phyloP scores from a whole-genome alignment of 2,113 vertebrate genomes.

The Aspiorhynchus laticeps region DNA sequence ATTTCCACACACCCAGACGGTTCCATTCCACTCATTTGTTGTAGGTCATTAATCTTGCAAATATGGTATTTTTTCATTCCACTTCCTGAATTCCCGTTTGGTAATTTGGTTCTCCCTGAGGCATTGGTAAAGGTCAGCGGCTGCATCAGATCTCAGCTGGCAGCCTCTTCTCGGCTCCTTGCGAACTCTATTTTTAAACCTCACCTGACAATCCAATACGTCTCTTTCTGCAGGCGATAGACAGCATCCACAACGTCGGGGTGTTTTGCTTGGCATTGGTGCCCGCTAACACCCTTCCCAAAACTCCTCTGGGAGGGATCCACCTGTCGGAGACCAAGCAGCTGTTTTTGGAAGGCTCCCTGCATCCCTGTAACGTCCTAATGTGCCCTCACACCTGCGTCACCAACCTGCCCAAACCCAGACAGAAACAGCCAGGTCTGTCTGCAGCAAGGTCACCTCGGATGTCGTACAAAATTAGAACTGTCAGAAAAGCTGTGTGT shows the following conservation, averaged over 20 bases:
- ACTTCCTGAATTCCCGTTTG: neutral
- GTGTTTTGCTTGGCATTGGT: constrained; percentile 96
- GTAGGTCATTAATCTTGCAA: constrained; percentile 51
- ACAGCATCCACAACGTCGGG: constrained; percentile 97
- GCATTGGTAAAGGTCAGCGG: constrained; percentile 49
- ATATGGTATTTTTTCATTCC: constrained; percentile 29
- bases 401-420: constrained; percentile 96
- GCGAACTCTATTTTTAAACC: constrained; percentile 41
- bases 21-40: constrained; percentile 32
- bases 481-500: constrained; percentile 9
- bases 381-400: constrained; percentile 99
- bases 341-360: constrained; percentile 95
- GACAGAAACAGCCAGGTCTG: constrained; percentile 97
- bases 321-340: constrained; percentile 98
- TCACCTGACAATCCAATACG: constrained; percentile 21
- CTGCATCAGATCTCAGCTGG: constrained; percentile 22
- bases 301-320: constrained; percentile 96
- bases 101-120: constrained; percentile 26
- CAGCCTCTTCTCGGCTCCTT: neutral
- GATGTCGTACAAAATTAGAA: neutral
- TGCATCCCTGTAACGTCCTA: constrained; percentile 97
- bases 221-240: constrained; percentile 84
- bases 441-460: neutral
- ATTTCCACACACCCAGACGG: constrained; percentile 5
- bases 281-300: constrained; percentile 97